Evolutionary conservation across 2,888 invertebrate species (phyloP), one percentile per base, ranked within the genome.

Genomic region (Drosophila histrio): DNA sequence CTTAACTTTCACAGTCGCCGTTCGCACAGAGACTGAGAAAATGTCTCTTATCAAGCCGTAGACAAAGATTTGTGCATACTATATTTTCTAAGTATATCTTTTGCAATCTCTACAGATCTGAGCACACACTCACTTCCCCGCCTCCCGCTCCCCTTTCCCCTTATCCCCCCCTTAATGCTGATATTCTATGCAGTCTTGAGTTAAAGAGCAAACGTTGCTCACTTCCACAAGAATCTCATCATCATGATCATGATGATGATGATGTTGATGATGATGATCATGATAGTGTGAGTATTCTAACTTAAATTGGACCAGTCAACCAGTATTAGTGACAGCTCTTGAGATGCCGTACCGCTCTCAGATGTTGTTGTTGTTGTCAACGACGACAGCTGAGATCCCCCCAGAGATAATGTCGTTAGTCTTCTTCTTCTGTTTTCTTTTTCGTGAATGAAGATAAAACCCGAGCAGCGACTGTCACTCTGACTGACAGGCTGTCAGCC

Each of bases 21-120:
- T 89, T 89, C 87, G 89, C 86, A 85, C 79, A 80, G 87, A 89
- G 90, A 91, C 91, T 91, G 88, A 90, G 85, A 79, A 52, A 61
- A 54, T 57, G 50, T 80, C 77, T 87, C 87, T 89, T 87, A 90
- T 90, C 89, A 87, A 85, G 80, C 74, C 24, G 28, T 75, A 76
- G 76, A 77, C 77, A 85, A 89, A 89, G 89, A 89, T 88, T 88
- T 89, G 79, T 80, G 77, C 47, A 54, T 50, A 50, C 58, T 39
- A 36, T 39, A 32, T 44, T n/a, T n/a, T 52, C 41, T 56, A 41
- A 64, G 49, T 66, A 66, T 75, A 82, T 88, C 87, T 79, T 62
- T 77, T 62, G 83, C 73, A 79, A 87, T 85, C 89, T 77, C 72
- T 71, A 41, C 30, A 73, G 72, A 74, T 73, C 63, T 34, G 19